Evolutionary conservation across 2,113 vertebrate genomes (phyloP), one percentile per base, ranked within the genome.

Genomic region (Cyphomyrus plagiostoma): DNA sequence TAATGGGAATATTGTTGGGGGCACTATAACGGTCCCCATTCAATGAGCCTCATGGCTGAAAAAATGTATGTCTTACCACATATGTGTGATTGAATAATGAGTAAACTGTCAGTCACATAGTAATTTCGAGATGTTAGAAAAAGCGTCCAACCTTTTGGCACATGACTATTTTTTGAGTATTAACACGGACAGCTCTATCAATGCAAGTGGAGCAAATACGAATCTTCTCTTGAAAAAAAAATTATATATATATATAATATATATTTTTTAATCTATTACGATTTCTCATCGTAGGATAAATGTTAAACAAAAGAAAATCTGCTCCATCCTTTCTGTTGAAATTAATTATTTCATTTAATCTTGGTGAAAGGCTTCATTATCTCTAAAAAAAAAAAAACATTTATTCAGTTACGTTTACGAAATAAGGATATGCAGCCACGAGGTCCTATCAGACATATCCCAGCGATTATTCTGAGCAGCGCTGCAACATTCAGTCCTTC

Each of bases 351-450:
- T 84, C n/a, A 84, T 48, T 84, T 10, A 48, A 48, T 48, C 82
- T 46, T 26, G 1, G 39, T 84, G 45, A 84, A 84, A 84, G 45
- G 45, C 82, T n/a, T 84, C 45, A 84, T 84, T 84, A 46, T 83
- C 35, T 83, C 42, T 10, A 83, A n/a, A 83, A 83, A 49, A 49
- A 49, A 49, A 49, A 45, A 45, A 45, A 45, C 15, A 80, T 84
- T 84, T 84, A 48, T 84, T n/a, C 82, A 84, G 82, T 48, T 48
- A 84, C 82, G 45, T 48, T 84, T 84, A n/a, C 74, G 46, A 48
- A 84, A 84, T 42, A 84, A n/a, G 45, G 39, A 23, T 8, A 8
- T 8, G 45, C 42, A 84, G 45, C 13, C 42, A 42, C n/a, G 17
- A 45, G 19, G 39, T 84, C 80, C 80, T 46, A 46, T 84, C 80